Evolutionary conservation across 2,113 vertebrate species (phyloP).

Genomic region (Gobius niger): DNA sequence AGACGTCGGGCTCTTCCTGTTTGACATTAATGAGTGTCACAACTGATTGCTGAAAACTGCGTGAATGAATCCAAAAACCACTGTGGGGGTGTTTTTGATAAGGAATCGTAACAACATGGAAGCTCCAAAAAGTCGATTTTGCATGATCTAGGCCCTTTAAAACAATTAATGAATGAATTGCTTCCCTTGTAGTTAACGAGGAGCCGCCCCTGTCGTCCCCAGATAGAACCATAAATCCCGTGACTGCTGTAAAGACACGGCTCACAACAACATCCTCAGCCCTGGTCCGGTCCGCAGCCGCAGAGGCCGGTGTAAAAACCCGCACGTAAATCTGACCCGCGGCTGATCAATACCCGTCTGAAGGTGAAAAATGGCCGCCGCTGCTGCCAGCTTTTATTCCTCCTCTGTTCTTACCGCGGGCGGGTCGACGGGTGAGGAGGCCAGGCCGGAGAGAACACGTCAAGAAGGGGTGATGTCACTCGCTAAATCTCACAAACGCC

Average conservation of each 20-base stretch:
- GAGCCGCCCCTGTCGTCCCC: too few relatives aligned
- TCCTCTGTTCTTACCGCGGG: background rate
- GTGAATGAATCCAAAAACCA: background rate
- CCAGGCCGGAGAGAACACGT: background rate
- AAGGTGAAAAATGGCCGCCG: background rate
- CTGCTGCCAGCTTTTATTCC: background rate
- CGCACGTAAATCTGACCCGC: background rate
- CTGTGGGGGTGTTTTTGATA: background rate
- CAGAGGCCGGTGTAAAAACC: background rate
- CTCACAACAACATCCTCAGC: background rate
- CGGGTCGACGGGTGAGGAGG: background rate
- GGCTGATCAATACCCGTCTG: slow-evolving; percentile 1
- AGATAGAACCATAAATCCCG: background rate
- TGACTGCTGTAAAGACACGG: background rate
- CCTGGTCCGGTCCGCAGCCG: background rate
- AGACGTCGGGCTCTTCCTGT: too few relatives aligned
- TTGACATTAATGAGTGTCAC: too few relatives aligned
- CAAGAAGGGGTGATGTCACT: background rate
- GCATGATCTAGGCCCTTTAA: background rate
- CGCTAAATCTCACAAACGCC: background rate
- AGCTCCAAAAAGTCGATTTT: background rate
- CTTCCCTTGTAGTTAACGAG: too few relatives aligned
- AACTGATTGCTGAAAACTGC: background rate
- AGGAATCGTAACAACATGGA: background rate
- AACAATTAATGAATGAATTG: too few relatives aligned